Percentiles rank a stretch among this genome's conserved stretches.
Evolutionary conservation across 2,888 invertebrate genomes (phyloP).

Genomic region (Frankliniella fusca): DNA sequence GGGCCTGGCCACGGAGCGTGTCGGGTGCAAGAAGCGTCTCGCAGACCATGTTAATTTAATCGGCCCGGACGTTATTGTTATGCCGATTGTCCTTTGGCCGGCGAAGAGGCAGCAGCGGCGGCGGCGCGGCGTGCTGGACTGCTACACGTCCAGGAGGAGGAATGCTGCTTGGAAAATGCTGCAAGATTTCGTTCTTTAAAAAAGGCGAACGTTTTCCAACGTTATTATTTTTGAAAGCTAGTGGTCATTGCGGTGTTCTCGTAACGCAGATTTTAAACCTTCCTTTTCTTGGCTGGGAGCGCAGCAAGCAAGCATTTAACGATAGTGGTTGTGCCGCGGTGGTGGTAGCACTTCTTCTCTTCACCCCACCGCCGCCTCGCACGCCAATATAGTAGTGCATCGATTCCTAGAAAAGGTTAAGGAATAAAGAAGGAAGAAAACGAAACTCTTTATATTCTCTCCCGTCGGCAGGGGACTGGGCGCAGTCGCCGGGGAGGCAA

Average conservation of each 20-base stretch:
- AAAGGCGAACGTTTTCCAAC: too few relatives aligned
- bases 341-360: too few relatives aligned
- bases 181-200: too few relatives aligned
- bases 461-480: background rate
- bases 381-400: background rate
- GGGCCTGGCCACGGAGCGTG: background rate
- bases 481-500: background rate
- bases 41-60: constrained; percentile 23
- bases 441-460: background rate
- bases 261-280: too few relatives aligned
- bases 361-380: background rate
- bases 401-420: constrained; percentile 14
- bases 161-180: too few relatives aligned
- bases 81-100: background rate
- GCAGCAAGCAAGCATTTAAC: too few relatives aligned
- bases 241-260: too few relatives aligned
- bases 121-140: too few relatives aligned
- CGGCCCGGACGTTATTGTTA: constrained; percentile 9
- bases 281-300: too few relatives aligned
- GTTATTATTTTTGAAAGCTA: too few relatives aligned
- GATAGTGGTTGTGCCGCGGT: too few relatives aligned
- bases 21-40: background rate
- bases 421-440: background rate
- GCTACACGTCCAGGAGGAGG: too few relatives aligned
- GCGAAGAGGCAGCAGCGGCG: background rate